These are phyloP conservation scores for Anas acuta DNA, from an alignment of 2,797 vertebrate genomes.

Conservation along the genomic window DNA sequence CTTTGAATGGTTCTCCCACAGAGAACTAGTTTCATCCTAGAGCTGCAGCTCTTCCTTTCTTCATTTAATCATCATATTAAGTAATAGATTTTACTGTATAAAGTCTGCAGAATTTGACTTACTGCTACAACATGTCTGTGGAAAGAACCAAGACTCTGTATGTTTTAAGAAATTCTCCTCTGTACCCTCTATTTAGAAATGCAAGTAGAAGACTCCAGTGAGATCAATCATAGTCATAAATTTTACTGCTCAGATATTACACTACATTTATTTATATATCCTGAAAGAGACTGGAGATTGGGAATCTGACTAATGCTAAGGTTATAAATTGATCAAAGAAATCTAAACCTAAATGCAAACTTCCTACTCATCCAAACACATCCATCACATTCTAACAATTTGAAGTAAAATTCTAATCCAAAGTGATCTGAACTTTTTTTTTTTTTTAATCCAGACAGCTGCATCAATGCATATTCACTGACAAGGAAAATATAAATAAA, in stretches of 20 bases:
- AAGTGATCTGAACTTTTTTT: not conserved
- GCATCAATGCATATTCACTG: not conserved
- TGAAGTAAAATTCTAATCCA: not conserved
- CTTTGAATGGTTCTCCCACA: not conserved
- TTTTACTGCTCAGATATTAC: not conserved
- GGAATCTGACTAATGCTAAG: slow-evolving; percentile 42
- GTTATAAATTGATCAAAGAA: slow-evolving; percentile 38
- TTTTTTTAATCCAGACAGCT: not conserved
- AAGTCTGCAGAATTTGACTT: not conserved
- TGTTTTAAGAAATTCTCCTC: not conserved
- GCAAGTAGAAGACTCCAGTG: not conserved
- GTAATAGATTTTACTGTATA: not conserved
- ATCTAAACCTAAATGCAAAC: not conserved
- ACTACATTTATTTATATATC: slow-evolving; percentile 33
- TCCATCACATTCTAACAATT: slow-evolving; percentile 33
- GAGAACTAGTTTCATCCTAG: not conserved
- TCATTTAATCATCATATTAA: not conserved
- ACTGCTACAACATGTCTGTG: not conserved
- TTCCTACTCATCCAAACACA: not conserved
- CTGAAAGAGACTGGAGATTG: slow-evolving; percentile 37
- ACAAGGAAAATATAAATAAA: not conserved
- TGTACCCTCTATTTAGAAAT: not conserved
- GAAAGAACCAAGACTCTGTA: not conserved
- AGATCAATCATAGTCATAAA: slow-evolving; percentile 27
- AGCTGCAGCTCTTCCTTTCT: not conserved